phyloP scores from a whole-genome alignment of 2,113 vertebrate genomes.

The Varanus salvator region DNA sequence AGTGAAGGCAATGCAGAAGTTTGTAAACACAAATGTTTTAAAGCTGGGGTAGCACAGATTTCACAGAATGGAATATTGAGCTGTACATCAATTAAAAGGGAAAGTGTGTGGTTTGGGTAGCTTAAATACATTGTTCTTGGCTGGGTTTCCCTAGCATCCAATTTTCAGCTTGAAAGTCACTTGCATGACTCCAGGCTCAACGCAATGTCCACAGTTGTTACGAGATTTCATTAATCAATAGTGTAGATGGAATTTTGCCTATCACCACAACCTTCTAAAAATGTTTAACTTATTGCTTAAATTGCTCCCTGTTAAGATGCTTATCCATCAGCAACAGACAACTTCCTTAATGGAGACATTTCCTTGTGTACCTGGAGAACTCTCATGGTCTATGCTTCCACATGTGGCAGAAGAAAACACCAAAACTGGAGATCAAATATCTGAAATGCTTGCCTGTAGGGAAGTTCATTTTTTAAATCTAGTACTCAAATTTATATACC shows the following conservation, averaged over 20 bases:
- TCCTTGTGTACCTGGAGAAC: too few species aligned
- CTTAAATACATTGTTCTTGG: rapidly evolving
- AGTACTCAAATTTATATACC: too few species aligned
- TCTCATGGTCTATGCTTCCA: neutral
- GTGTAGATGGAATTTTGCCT: neutral
- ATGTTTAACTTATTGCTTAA: neutral
- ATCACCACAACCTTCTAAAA: neutral
- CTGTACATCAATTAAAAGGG: neutral
- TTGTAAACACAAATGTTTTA: slow-evolving; percentile 27
- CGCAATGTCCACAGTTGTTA: neutral
- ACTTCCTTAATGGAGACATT: neutral
- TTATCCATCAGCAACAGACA: neutral
- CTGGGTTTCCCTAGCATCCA: neutral
- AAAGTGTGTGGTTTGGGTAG: slow-evolving; percentile 6
- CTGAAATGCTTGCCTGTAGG: neutral
- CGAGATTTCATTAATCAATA: neutral
- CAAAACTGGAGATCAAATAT: neutral
- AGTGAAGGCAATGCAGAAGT: slow-evolving; percentile 33
- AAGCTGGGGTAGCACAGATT: slow-evolving; percentile 24
- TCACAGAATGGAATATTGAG: neutral
- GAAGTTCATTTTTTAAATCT: too few species aligned
- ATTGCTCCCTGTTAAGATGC: neutral
- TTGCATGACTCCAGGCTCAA: neutral
- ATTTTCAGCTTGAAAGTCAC: neutral
- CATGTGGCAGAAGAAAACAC: neutral